These are phyloP conservation scores for Rhodinocichla rosea DNA, from an alignment of 2,113 vertebrate genomes.

Conservation along the genomic window DNA sequence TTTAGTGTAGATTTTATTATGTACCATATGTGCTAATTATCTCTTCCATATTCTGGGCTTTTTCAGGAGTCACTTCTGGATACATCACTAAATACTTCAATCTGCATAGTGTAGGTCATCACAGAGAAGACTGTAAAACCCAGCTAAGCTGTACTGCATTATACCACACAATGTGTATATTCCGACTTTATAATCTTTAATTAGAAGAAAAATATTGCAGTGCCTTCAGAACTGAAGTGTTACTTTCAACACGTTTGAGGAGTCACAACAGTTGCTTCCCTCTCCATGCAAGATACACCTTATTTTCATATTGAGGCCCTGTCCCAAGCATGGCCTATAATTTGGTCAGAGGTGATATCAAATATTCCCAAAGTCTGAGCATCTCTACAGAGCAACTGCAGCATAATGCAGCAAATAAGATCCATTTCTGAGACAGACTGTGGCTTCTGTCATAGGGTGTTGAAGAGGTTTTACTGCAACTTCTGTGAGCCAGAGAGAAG, in stretches of 20 bases:
- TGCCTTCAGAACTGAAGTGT: not conserved
- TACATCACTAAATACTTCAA: not conserved
- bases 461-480: not conserved
- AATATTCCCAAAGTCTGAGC: not conserved
- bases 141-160: fast-evolving
- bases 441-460: not conserved
- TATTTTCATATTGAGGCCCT: too few relatives aligned
- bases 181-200: not conserved
- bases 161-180: not conserved
- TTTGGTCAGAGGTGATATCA: not conserved
- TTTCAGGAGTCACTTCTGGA: not conserved
- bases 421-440: not conserved
- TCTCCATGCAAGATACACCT: not conserved
- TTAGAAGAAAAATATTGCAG: not conserved
- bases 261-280: not conserved
- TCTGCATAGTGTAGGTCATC: not conserved
- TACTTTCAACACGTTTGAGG: not conserved
- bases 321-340: not conserved
- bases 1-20: not conserved
- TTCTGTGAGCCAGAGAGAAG: not conserved
- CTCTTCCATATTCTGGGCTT: not conserved
- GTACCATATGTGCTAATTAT: not conserved
- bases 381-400: not conserved
- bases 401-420: not conserved
- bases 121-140: not conserved